Evolutionary conservation across 2,888 invertebrate species (phyloP), one percentile per base, ranked within the genome.

Genomic region (Mythimna pallens): DNA sequence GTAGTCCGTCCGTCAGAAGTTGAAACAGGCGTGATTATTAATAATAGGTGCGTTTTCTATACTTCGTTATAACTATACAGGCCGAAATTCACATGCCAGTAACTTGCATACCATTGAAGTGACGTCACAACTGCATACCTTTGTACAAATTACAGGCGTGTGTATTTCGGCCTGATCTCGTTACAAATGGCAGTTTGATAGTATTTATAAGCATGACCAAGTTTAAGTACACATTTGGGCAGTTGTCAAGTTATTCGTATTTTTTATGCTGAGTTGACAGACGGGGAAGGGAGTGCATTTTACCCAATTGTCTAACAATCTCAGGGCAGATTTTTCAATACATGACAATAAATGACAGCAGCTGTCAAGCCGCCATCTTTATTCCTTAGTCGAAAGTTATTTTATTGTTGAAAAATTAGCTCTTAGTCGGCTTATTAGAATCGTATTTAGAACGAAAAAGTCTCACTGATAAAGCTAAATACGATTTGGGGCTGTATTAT

Each of bases 1-100:
- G 89, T 87, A 88, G 87, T 93, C 93, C 93, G 93, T 93, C 93
- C 93, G 90, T 88, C 87, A 82, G 86, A 22, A 76, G 70, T 67
- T 65, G 70, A 70, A 65, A 83, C 61, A 80, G 70, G 75, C 76
- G 78, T 82, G 78, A 58, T 82, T 22, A 50, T 69, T 74, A 73
- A 64, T 67, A 30, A 55, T 79, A 76, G 78, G 82, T 76, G 69
- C 64, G 65, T 68, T 64, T 70, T 64, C 61, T 70, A 74, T 61
- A 68, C 58, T 50, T 66, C 54, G 52, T 67, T 78, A 78, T 72
- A 34, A 54, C 20, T 50, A 50, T 12, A 14, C 4, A 20, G 47
- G 47, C 6, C 47, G 7, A 47, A 47, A 20, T 17, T 20, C 47
- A 47, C 47, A 47, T 47, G 47, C 47, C 47, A 47, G 47, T 47